A percentile compares a stretch with the other conserved stretches of the same genome.
Evolutionary conservation across 2,113 vertebrate species (phyloP).

Genomic region (Coturnix japonica): DNA sequence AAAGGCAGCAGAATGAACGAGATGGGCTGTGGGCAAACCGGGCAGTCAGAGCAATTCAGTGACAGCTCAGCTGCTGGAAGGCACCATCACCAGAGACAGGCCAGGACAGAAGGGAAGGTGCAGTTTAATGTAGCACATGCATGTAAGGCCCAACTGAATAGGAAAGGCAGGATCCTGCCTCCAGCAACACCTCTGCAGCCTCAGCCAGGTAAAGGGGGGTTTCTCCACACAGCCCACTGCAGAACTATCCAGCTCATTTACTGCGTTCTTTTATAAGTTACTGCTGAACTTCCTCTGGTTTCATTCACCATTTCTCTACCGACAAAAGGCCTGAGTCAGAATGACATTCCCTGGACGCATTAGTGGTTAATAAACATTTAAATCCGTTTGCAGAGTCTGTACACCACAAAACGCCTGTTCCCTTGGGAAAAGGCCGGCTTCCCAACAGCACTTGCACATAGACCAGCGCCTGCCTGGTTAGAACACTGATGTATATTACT

Average conservation of each 20-base stretch:
- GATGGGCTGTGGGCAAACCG: background rate
- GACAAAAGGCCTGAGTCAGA: background rate
- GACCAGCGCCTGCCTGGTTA: background rate
- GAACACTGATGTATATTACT: background rate
- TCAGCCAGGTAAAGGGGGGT: background rate
- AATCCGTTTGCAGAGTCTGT: background rate
- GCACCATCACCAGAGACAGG: background rate
- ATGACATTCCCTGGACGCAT: background rate
- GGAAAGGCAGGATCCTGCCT: background rate
- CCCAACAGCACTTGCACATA: background rate
- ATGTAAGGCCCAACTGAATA: background rate
- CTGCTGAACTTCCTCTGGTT: background rate
- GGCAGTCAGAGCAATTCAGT: background rate
- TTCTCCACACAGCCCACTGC: background rate
- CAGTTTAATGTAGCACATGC: background rate
- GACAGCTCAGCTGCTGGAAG: background rate
- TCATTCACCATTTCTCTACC: background rate
- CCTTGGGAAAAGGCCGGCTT: background rate
- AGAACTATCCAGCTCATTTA: background rate
- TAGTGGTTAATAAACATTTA: background rate
- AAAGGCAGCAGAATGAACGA: background rate
- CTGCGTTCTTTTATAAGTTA: background rate
- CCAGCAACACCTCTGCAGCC: background rate
- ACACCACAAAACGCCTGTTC: background rate
- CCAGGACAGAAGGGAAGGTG: background rate